These are phyloP conservation scores for Acipenser ruthenus DNA, from an alignment of 2,797 vertebrate species.

Conservation along the genomic window DNA sequence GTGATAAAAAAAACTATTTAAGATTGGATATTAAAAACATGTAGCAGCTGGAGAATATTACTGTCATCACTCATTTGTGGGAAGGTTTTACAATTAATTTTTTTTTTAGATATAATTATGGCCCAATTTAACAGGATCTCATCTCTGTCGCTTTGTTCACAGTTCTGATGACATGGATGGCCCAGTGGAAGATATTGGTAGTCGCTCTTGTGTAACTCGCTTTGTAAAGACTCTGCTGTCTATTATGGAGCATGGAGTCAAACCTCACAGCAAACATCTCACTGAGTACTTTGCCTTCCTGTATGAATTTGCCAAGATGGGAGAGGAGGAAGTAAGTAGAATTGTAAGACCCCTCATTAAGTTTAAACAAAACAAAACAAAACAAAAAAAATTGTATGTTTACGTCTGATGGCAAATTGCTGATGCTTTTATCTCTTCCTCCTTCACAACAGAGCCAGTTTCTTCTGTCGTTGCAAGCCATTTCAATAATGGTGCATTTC, in stretches of 20 bases:
- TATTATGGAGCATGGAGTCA: conserved; percentile 98
- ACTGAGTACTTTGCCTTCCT: conserved; percentile 97
- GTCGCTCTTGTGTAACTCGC: conserved; percentile 91
- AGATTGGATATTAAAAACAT: too few relatives aligned
- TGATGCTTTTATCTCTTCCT: neutral
- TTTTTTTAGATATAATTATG: too few relatives aligned
- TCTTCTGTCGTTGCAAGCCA: conserved; percentile 91
- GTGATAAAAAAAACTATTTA: too few relatives aligned
- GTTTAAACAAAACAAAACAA: too few relatives aligned
- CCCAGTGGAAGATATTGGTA: conserved; percentile 94
- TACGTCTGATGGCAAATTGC: neutral
- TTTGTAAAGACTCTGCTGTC: conserved; percentile 92
- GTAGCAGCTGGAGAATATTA: too few relatives aligned
- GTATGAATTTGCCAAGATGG: conserved; percentile 98
- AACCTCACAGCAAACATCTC: conserved; percentile 97
- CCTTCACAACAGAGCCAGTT: conserved; percentile 79
- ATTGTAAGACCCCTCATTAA: neutral
- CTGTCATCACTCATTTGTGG: too few relatives aligned
- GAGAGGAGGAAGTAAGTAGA: conserved; percentile 84
- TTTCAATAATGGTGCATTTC: conserved; percentile 98
- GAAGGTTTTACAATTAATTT: too few relatives aligned
- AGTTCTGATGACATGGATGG: conserved; percentile 97
- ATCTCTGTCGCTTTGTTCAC: conserved; percentile 16
- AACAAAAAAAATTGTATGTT: neutral
- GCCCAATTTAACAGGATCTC: neutral